Conservation (phyloP, 2,888 invertebrate genomes). For the Drosophila falleni region DNA sequence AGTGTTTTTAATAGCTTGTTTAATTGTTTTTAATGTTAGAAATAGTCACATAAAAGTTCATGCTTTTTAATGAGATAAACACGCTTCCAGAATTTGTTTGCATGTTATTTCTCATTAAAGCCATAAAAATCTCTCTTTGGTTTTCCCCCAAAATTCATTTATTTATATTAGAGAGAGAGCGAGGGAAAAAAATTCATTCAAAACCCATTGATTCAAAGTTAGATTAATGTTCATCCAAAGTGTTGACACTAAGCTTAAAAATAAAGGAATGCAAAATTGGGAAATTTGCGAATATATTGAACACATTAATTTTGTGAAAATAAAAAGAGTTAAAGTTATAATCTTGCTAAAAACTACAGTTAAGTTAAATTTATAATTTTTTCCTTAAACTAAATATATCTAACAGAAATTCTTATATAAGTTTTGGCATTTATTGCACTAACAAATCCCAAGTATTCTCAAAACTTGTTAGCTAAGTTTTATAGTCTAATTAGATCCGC, state of each 20-base stretch:
- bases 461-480: constrained; percentile 1
- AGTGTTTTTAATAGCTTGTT: constrained; percentile 57
- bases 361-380: background rate
- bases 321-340: background rate
- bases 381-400: background rate
- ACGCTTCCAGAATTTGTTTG: constrained; percentile 35
- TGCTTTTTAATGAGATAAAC: constrained; percentile 48
- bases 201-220: constrained; percentile 6
- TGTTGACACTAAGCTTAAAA: constrained; percentile 42
- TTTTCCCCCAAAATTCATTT: constrained; percentile 3
- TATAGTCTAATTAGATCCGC: constrained; percentile 8
- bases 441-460: background rate
- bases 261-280: background rate
- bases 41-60: constrained; percentile 43
- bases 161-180: constrained; percentile 28
- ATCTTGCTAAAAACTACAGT: no score
- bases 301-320: constrained; percentile 14
- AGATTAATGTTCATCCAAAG: constrained; percentile 41
- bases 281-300: constrained; percentile 15
- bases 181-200: background rate
- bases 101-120: constrained; percentile 10
- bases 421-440: background rate
- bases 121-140: constrained; percentile 1
- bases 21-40: constrained; percentile 55
- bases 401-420: background rate